phyloP scores from a whole-genome alignment of 1,140 invertebrate genomes.

The Drosophila saltans region DNA sequence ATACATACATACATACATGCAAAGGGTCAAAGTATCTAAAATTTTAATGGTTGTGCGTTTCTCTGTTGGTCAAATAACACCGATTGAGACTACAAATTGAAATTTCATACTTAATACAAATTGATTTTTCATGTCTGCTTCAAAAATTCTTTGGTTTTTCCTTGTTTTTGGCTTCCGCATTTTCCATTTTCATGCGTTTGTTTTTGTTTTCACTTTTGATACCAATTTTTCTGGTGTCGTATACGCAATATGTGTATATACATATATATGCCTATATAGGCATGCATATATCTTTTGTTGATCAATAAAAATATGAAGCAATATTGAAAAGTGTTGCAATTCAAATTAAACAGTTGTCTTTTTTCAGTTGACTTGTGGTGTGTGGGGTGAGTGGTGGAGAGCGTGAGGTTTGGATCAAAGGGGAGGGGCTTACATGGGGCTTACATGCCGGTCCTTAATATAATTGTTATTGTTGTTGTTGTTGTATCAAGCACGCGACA shows the following conservation, averaged over 20 bases:
- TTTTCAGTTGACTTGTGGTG: slow-evolving; percentile 10
- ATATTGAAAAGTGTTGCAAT: slow-evolving; percentile 60
- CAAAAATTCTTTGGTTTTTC: slow-evolving; percentile 17
- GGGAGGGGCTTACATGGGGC: slow-evolving; percentile 18
- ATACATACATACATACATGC: background rate
- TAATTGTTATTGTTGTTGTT: slow-evolving; percentile 18
- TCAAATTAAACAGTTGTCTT: slow-evolving; percentile 76
- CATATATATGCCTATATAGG: background rate
- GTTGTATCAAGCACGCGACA: slow-evolving; percentile 54
- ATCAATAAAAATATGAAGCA: background rate
- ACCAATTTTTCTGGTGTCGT: slow-evolving; percentile 51
- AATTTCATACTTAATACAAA: slow-evolving; percentile 78
- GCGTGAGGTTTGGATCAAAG: background rate
- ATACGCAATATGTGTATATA: slow-evolving; percentile 42
- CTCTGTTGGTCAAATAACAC: slow-evolving; percentile 37
- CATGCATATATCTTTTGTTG: background rate
- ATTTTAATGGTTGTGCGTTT: slow-evolving; percentile 35
- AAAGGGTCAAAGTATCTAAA: slow-evolving; percentile 50
- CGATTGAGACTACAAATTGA: slow-evolving; percentile 53
- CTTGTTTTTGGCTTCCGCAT: slow-evolving; percentile 24
- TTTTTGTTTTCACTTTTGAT: slow-evolving; percentile 27
- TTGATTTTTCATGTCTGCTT: slow-evolving; percentile 57
- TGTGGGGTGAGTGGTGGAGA: background rate
- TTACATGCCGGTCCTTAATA: background rate
- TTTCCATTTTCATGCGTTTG: slow-evolving; percentile 30